Evolutionary conservation across 2,888 invertebrate species (phyloP), one percentile per base, ranked within the genome.

Genomic region (Ormyrus thymus): DNA sequence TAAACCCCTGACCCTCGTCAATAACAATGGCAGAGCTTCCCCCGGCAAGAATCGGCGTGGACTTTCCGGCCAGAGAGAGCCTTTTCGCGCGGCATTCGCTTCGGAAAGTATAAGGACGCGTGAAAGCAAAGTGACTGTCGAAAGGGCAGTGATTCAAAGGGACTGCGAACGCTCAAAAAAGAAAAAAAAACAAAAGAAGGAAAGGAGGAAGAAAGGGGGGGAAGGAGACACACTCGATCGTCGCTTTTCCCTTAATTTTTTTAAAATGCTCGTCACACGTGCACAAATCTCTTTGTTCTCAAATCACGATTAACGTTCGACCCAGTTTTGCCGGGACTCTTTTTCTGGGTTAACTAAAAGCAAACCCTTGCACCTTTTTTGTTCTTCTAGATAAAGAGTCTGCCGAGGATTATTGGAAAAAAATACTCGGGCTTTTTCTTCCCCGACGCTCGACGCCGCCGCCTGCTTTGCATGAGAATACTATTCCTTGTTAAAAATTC

Each of bases 341-440:
- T 75, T 68, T 76, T 80, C 79, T 80, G 13, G 79, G 79, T 80
- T 76, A 80, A 80, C 79, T 73, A 73, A 73, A 73, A 74, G 80
- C 73, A 64, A 77, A 81, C 76, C 66, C 73, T 76, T 79, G 70
- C 79, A 76, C 69, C 78, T 74, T 64, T 29, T 29, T 29, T 29
- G 29, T 29, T 29, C 29, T 79, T 72, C 53, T 76, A 74, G 74
- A 77, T 74, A 74, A 77, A 77, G 70, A 70, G 73, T 48, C 15
- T 64, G 76, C 64, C 62, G 73, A 76, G 73, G 80, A 73, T 70
- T 77, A 80, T 80, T 80, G 76, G 80, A 80, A 76, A 77, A 29
- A 29, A 80, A 80, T 77, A 59, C 69, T 56, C 74, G 43, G 59
- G 59, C 51, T 46, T 58, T 29, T 7, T 46, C 58, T 45, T 64